Evolutionary conservation across 2,888 invertebrate genomes (phyloP), one percentile per base, ranked within the genome.

Genomic region (Ischnus inquisitorius): DNA sequence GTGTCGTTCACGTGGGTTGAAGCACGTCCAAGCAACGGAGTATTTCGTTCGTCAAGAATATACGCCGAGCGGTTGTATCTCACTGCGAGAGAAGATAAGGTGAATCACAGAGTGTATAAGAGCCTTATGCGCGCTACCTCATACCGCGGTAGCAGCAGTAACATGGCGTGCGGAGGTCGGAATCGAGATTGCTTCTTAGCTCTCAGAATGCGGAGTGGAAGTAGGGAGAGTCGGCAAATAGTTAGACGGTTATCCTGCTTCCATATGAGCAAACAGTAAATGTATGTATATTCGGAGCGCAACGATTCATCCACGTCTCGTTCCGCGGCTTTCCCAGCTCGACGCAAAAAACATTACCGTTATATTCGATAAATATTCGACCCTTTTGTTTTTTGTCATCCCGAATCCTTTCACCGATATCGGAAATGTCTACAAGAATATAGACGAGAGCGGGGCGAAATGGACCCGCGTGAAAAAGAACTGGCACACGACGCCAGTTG

Each of bases 11-110:
- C n/a, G 43, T 28, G 67, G 62, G 48, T 82, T 69, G 62, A 72
- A 54, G 51, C 77, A 78, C 72, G 65, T 68, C 48, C 62, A 74
- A 43, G 25, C 74, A 72, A 68, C 68, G 62, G 51, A 67, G 68
- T 78, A 74, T 68, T 78, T 74, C 74, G 74, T 74, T 67, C 39
- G 54, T 60, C 62, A 78, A n/a, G 41, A 82, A 46, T 46, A 46
- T n/a, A 68, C 48, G 14, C 41, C 72, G 65, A 28, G 65, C 41
- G 54, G 34, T 34, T 54, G 51, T 65, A 16, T 48, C 34, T 46
- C 46, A n/a, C 46, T 46, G n/a, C 46, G 46, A 12, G 46, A 46
- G 46, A 46, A 46, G 46, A 46, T 19, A 14, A 78, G 68, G 72
- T 78, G 62, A 78, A 82, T 77, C 77, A 43, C 69, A 48, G 16